These are phyloP conservation scores for Oedothorax gibbosus DNA, from an alignment of 1,140 invertebrate species.

Conservation along the genomic window DNA sequence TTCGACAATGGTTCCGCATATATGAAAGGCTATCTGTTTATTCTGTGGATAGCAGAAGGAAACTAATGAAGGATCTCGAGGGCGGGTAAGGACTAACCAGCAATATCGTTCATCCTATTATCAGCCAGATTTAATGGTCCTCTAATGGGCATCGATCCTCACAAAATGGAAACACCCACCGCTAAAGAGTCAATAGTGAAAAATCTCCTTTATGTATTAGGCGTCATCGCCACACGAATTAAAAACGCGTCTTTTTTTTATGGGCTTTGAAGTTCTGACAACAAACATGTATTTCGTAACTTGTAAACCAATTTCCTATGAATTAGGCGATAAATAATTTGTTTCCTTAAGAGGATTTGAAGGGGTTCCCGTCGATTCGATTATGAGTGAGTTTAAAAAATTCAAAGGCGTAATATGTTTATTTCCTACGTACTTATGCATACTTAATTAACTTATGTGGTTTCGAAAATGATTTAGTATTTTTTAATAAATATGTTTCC, in stretches of 20 bases:
- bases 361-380: too few species aligned
- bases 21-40: conserved; percentile 8
- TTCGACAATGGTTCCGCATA: neutral
- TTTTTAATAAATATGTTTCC: too few species aligned
- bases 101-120: conserved; percentile 48
- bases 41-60: conserved; percentile 12
- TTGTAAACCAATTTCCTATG: too few species aligned
- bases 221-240: conserved; percentile 18
- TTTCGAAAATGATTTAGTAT: too few species aligned
- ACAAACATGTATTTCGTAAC: neutral
- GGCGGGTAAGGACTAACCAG: conserved; percentile 44
- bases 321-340: too few species aligned
- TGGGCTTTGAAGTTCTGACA: neutral
- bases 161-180: conserved; percentile 37
- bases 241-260: conserved; percentile 24
- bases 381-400: too few species aligned
- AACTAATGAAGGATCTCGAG: conserved; percentile 44
- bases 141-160: conserved; percentile 45
- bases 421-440: too few species aligned
- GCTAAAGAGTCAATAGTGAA: conserved; percentile 43
- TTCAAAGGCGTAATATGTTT: too few species aligned
- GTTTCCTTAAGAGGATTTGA: too few species aligned
- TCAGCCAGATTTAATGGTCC: conserved; percentile 48
- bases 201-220: conserved; percentile 31
- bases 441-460: too few species aligned